Percentiles rank a stretch among this genome's conserved stretches.
These are phyloP conservation scores for Clupea harengus DNA, from an alignment of 2,113 vertebrate species.

Conservation along the genomic window DNA sequence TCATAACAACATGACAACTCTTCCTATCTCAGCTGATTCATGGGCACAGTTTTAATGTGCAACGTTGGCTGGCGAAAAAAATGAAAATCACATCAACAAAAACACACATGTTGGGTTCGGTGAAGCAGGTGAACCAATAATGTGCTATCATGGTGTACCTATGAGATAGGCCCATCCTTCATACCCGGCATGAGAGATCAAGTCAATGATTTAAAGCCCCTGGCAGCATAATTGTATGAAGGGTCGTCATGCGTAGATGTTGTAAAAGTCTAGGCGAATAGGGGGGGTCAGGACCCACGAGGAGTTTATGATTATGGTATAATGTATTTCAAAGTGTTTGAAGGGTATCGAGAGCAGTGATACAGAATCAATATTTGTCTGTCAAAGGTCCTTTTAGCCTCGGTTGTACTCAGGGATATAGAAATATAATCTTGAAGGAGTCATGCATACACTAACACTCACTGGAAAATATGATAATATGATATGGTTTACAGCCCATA, in stretches of 20 bases:
- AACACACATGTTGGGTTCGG: neutral
- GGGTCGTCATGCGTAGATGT: neutral
- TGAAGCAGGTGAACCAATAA: neutral
- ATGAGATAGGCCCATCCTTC: neutral
- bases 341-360: neutral
- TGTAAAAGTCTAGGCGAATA: neutral
- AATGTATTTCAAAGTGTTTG: neutral
- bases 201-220: neutral
- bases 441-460: neutral
- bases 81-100: slow-evolving; percentile 4
- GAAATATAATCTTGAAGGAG: neutral
- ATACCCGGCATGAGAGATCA: neutral
- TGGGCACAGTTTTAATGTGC: neutral
- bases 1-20: slow-evolving; percentile 38
- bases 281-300: neutral
- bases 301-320: neutral
- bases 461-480: neutral
- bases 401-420: neutral
- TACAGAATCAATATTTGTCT: neutral
- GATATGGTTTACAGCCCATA: neutral
- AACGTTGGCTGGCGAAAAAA: neutral
- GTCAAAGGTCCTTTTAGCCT: neutral
- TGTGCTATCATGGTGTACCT: neutral
- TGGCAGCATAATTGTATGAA: neutral
- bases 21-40: slow-evolving; percentile 13